Evolutionary conservation across 1,140 invertebrate species (phyloP), one percentile per base, ranked within the genome.

Genomic region (Lordiphosa stackelbergi): DNA sequence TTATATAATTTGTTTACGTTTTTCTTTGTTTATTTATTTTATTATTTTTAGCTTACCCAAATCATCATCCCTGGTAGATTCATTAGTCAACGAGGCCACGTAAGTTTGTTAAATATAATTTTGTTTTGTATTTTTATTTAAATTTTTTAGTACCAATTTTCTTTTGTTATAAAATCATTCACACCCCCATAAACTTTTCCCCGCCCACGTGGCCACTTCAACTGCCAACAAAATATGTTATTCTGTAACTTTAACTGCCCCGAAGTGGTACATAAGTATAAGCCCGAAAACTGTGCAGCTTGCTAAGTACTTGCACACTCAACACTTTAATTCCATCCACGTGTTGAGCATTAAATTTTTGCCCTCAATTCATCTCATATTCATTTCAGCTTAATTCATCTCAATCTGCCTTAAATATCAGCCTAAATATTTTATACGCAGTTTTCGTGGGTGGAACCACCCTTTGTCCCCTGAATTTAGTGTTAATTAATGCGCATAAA

Each of bases 401-500:
- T 79, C 70, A 79, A 79, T 79, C 74, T 73, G 74, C 28, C 75
- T 79, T 79, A 79, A 79, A 78, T 78, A 63, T 73, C 59, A 78
- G 43, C 53, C 69, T 78, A 73, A 78, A 79, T 79, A 79, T 66
- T 79, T 79, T 54, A 79, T 79, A 79, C 79, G 57, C 66, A 66
- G 59, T 52, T 51, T 22, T 6, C 8, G 45, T 16, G 52, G 41
- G 10, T 28, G 24, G 6, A 28, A 6, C 4, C 19, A 3, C 5
- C 28, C 28, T 31, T 31, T 36, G 49, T 66, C 46, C 51, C 12
- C 53, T 19, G 45, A 37, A 45, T 59, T 49, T 34, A 16, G 28
- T 46, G 48, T 63, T 79, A 79, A 79, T 79, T 79, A 79, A 79
- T 79, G 70, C 74, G 74, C 74, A 79, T 79, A 79, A 79, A 79